Conservation (phyloP, 2,797 vertebrate genomes). For the Pseudochirops cupreus region DNA sequence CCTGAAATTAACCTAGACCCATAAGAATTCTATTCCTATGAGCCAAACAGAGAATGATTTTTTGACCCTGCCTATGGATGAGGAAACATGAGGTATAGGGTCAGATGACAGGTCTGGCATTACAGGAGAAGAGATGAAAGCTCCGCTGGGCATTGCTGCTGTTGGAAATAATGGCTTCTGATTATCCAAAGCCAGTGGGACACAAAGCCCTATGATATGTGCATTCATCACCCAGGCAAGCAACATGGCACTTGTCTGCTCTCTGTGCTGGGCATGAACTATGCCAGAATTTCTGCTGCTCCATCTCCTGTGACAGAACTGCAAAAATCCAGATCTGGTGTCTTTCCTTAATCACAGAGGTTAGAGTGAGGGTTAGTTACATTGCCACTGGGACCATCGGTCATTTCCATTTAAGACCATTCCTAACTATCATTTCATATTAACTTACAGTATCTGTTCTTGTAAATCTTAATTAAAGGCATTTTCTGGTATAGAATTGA, state of each 20-base stretch:
- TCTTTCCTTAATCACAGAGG: constrained; percentile 57
- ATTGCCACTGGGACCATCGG: constrained; percentile 48
- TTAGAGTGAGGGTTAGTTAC: constrained; percentile 55
- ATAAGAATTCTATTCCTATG: not conserved
- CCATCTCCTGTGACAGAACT: constrained; percentile 52
- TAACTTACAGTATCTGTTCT: constrained; percentile 67
- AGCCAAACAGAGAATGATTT: not conserved
- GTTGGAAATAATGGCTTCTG: constrained; percentile 18
- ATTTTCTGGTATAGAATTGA: constrained; percentile 72
- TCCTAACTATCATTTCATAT: constrained; percentile 69
- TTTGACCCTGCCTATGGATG: constrained; percentile 29
- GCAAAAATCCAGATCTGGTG: constrained; percentile 33
- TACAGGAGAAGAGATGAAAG: not conserved
- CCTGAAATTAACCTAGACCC: not conserved
- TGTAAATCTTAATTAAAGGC: constrained; percentile 81
- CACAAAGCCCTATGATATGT: not conserved
- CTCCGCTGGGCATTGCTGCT: constrained; percentile 4
- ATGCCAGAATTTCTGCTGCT: constrained; percentile 24
- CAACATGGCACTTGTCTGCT: constrained; percentile 13
- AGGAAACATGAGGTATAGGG: not conserved
- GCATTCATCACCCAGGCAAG: not conserved
- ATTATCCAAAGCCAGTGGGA: not conserved
- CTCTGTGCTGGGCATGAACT: not conserved
- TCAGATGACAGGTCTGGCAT: not conserved
- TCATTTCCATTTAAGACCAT: constrained; percentile 58